Percentiles rank a stretch among this genome's conserved stretches.
These are phyloP conservation scores for Cephus pygmeus DNA, from an alignment of 2,888 invertebrate genomes.

Conservation along the genomic window DNA sequence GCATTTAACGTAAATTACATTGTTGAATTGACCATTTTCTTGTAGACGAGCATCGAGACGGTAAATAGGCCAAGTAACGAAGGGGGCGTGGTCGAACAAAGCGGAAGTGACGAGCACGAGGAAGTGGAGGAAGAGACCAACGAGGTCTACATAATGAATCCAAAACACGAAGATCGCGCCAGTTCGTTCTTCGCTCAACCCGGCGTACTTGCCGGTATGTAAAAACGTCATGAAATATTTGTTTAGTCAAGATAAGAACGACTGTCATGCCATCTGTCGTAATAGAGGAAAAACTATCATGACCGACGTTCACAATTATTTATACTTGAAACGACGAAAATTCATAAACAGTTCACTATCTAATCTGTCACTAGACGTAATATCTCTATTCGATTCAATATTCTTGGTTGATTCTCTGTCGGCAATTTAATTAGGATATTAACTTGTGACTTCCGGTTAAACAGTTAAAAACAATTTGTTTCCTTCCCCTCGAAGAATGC, in stretches of 20 bases:
- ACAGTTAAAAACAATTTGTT: background rate
- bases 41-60: slow-evolving; percentile 51
- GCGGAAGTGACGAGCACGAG: slow-evolving; percentile 52
- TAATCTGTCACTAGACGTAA: background rate
- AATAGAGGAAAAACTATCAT: background rate
- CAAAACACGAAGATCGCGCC: slow-evolving; percentile 83
- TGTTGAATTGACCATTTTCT: background rate
- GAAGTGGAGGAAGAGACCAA: slow-evolving; percentile 67
- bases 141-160: slow-evolving; percentile 84
- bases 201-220: slow-evolving; percentile 88
- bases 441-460: background rate
- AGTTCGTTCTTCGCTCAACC: slow-evolving; percentile 96
- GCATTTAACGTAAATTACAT: background rate
- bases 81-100: slow-evolving; percentile 49
- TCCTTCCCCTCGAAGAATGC: background rate
- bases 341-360: background rate
- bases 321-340: background rate
- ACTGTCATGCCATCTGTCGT: background rate
- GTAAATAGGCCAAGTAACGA: slow-evolving; percentile 56
- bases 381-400: background rate
- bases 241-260: background rate
- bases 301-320: background rate
- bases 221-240: background rate
- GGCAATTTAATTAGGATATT: background rate
- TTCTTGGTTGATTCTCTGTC: background rate